Evolutionary conservation across 2,797 vertebrate species (phyloP).

Genomic region (Microctenopoma lineatum): DNA sequence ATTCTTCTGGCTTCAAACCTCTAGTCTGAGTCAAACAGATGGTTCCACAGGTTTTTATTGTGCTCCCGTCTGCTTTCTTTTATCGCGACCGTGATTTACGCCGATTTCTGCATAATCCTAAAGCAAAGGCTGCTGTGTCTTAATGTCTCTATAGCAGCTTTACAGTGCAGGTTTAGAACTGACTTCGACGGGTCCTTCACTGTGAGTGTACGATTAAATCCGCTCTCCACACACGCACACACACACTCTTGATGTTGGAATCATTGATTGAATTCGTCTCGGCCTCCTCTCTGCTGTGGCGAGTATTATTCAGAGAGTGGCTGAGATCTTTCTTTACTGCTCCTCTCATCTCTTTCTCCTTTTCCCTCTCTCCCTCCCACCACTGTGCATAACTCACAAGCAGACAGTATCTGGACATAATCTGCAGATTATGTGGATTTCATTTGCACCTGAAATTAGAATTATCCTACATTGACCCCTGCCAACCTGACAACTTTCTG

Average conservation of each 20-base stretch:
- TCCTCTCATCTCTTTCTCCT: conserved; percentile 3
- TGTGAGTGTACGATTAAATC: background rate
- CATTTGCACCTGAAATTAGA: conserved; percentile 43
- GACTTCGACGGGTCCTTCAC: background rate
- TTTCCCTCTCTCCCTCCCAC: background rate
- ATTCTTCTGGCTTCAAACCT: background rate
- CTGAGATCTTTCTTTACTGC: conserved; percentile 1
- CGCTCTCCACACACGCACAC: background rate
- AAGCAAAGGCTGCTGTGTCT: conserved; percentile 10
- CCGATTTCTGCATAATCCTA: conserved; percentile 27
- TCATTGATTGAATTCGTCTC: conserved; percentile 37
- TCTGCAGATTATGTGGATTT: conserved; percentile 22
- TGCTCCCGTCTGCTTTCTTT: too few relatives aligned
- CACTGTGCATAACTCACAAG: background rate
- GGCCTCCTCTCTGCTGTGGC: conserved; percentile 8
- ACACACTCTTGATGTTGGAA: conserved; percentile 4
- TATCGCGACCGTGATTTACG: background rate
- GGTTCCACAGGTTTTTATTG: background rate
- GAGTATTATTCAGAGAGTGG: conserved; percentile 19
- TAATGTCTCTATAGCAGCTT: conserved; percentile 7
- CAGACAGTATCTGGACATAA: background rate
- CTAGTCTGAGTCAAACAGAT: too few relatives aligned
- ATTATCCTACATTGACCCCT: conserved; percentile 1
- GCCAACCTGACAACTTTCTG: conserved; percentile 9
- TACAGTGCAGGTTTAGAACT: conserved; percentile 7